phyloP scores from a whole-genome alignment of 2,888 invertebrate genomes.

The Crossocerus cetratus region DNA sequence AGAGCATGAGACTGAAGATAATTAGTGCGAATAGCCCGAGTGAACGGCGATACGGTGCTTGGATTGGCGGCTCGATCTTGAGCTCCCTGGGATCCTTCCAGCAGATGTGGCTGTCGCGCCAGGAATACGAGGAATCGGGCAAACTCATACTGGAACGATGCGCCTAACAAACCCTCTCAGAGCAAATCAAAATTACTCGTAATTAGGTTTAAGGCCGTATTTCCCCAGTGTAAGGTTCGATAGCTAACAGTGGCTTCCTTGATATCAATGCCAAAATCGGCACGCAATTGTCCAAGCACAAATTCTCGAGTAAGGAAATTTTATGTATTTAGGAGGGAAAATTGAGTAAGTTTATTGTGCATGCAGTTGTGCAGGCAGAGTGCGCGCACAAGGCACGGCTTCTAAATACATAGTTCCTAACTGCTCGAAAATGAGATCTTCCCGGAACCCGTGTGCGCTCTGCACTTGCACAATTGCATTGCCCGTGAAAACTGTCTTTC shows the following conservation, averaged over 20 bases:
- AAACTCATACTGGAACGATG: conserved; percentile 78
- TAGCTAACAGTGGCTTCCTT: too few relatives aligned
- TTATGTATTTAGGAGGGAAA: too few relatives aligned
- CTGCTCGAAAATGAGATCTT: conserved; percentile 26
- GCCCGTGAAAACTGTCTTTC: background rate
- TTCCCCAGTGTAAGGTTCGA: background rate
- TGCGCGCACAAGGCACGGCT: conserved; percentile 13
- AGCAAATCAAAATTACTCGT: conserved; percentile 27
- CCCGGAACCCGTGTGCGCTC: conserved; percentile 3
- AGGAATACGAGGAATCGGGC: conserved; percentile 87
- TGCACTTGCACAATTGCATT: too few relatives aligned
- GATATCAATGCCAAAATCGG: too few relatives aligned
- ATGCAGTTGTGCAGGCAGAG: conserved; percentile 10
- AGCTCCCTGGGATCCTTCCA: conserved; percentile 87
- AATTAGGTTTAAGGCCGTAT: conserved; percentile 22
- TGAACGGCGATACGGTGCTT: conserved; percentile 85
- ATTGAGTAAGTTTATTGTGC: too few relatives aligned
- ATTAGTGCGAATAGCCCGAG: conserved; percentile 82
- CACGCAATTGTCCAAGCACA: too few relatives aligned
- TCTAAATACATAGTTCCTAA: conserved; percentile 53
- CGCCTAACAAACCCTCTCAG: conserved; percentile 45
- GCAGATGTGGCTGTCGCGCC: conserved; percentile 87
- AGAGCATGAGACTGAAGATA: conserved; percentile 85
- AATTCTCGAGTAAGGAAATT: too few relatives aligned
- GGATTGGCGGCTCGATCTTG: conserved; percentile 87